Base-by-base conservation (phyloP, 2,113 vertebrate species). In the Stomatorhinus ivindoensis region DNA sequence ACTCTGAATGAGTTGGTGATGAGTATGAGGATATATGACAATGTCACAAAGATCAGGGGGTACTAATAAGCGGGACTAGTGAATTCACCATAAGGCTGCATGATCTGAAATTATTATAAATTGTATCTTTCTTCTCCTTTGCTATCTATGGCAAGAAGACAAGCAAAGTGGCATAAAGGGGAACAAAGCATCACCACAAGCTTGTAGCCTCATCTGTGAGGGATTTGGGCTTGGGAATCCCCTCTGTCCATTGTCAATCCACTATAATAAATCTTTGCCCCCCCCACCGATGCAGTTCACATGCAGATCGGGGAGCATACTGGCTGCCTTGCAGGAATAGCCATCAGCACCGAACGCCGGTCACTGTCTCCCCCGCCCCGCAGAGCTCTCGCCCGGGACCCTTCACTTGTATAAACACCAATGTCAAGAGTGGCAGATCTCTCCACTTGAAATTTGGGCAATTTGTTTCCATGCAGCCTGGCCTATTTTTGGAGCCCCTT, bases 401-500 rank as follows among this genome's bases (percentile, higher is more conserved):
- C 91, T 0, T 93, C 93, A 92, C 92, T 93, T 94, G 93, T 92
- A 80, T 95, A 94, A 95, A 97, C 97, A 96, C 96, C 93, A 93
- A 93, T 94, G 95, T 97, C 96, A 96, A 94, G 94, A 97, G 93
- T 92, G 92, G 93, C 93, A 89, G 90, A 95, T 96, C 96, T 95
- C 95, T 95, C 93, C 89, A 94, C 93, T 91, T 96, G 94, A 96
- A 96, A 95, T 95, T 95, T 94, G 95, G 93, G 95, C 95, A 96
- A 96, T 97, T 97, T 97, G 94, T 97, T 97, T 97, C 96, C 94
- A 93, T 94, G 92, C 95, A 94, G 93, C 93, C 94, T 95, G 95
- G 76, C 96, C 96, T 97, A 97, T 97, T 96, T 97, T 96, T 96
- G 96, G 96, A 97, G 58, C 93, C 93, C 97, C 95, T 95, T 92